phyloP scores from a whole-genome alignment of 1,140 invertebrate genomes.

The Neodiprion virginianus region DNA sequence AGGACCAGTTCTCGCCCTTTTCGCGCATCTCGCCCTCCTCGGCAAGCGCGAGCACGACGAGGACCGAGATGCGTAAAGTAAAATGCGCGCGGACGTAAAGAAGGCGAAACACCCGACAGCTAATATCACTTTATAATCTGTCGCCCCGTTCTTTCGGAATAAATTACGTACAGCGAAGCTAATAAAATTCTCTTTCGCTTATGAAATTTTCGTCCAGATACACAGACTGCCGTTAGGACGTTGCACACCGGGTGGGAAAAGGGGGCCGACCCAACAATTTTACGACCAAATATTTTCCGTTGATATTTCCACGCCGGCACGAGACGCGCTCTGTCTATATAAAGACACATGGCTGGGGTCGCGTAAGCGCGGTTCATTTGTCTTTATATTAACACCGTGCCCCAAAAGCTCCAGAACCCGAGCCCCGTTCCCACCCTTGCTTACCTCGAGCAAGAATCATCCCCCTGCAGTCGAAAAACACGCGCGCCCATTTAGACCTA shows the following conservation, averaged over 20 bases:
- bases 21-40: too few species aligned
- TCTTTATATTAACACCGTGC: constrained; percentile 1
- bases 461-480: too few species aligned
- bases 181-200: neutral
- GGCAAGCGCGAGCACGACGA: too few species aligned
- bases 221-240: neutral
- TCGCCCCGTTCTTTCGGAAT: neutral
- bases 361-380: constrained; percentile 6
- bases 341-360: constrained; percentile 6
- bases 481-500: too few species aligned
- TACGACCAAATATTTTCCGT: constrained; percentile 7
- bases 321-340: neutral
- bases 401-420: neutral
- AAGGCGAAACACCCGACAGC: neutral
- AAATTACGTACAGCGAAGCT: neutral
- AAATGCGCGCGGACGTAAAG: too few species aligned
- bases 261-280: neutral
- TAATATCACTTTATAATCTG: constrained; percentile 6
- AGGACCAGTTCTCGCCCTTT: too few species aligned
- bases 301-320: constrained; percentile 3
- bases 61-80: too few species aligned
- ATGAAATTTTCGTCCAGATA: neutral
- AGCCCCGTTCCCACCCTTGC: neutral
- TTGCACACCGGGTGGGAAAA: neutral
- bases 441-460: too few species aligned